Conservation (phyloP, 2,888 invertebrate genomes). For the Lymantria monacha region DNA sequence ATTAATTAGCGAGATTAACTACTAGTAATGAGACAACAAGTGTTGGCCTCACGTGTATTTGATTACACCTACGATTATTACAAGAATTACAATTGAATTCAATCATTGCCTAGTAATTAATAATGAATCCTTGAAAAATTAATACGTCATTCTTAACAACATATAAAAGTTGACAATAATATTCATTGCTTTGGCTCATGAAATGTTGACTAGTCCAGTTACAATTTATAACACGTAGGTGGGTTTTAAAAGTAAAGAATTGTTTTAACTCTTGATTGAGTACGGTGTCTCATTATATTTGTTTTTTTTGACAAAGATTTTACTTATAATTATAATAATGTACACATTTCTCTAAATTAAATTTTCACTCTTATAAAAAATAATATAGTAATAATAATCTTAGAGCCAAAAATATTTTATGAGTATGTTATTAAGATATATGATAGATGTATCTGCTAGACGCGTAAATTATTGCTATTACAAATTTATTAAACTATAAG, state of each 20-base stretch:
- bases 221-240: slow-evolving; percentile 34
- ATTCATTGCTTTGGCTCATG: slow-evolving; percentile 43
- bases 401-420: no score
- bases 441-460: no score
- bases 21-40: slow-evolving; percentile 20
- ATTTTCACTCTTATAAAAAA: no score
- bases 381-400: no score
- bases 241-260: slow-evolving; percentile 44
- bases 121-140: slow-evolving; percentile 42
- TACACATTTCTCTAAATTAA: no score
- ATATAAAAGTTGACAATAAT: slow-evolving; percentile 41
- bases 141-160: slow-evolving; percentile 33
- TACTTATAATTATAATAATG: no score
- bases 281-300: no score
- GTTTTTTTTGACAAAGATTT: no score
- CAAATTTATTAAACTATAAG: no score
- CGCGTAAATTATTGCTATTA: no score
- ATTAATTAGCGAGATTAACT: slow-evolving; percentile 30
- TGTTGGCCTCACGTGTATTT: slow-evolving; percentile 35
- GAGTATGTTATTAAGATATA: no score
- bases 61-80: slow-evolving; percentile 39
- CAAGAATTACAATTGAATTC: slow-evolving; percentile 42
- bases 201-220: slow-evolving; percentile 45
- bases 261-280: slow-evolving; percentile 46
- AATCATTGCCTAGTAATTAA: slow-evolving; percentile 41